These are phyloP conservation scores for Oryzias woworae DNA, from an alignment of 2,113 vertebrate species.

Conservation along the genomic window DNA sequence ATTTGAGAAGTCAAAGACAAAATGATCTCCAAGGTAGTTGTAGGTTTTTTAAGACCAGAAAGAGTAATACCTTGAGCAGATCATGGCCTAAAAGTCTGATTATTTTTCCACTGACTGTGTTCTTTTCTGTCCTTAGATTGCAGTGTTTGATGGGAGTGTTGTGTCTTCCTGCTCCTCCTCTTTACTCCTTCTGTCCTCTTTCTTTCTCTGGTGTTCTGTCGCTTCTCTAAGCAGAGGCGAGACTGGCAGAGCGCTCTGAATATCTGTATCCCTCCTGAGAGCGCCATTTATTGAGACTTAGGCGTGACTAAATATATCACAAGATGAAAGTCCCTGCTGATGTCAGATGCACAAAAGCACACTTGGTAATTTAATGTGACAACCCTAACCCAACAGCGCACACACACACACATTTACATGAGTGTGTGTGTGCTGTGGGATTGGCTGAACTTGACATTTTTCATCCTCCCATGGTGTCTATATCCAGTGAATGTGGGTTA, in stretches of 20 bases:
- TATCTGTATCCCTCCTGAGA: conserved; percentile 19
- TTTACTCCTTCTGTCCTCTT: background rate
- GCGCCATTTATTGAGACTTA: conserved; percentile 40
- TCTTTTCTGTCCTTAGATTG: no score
- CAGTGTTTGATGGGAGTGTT: no score
- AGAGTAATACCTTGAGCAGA: no score
- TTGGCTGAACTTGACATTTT: conserved; percentile 49
- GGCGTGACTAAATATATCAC: conserved; percentile 56
- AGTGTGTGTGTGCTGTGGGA: no score
- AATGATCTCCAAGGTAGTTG: no score
- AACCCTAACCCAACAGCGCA: conserved; percentile 14
- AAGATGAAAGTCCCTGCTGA: conserved; percentile 47
- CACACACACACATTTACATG: conserved; percentile 4
- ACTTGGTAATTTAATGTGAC: conserved; percentile 62
- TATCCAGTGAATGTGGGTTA: no score
- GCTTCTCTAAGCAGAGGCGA: background rate
- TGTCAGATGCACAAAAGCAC: conserved; percentile 45
- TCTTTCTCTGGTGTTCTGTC: background rate
- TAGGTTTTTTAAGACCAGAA: no score
- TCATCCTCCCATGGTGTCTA: conserved; percentile 18
- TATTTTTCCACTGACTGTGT: no score
- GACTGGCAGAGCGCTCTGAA: conserved; percentile 7
- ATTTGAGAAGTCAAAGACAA: no score
- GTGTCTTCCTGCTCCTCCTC: background rate
- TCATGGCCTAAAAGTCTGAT: no score